Evolutionary conservation across 2,888 invertebrate species (phyloP).

Genomic region (Xestobium rufovillosum): DNA sequence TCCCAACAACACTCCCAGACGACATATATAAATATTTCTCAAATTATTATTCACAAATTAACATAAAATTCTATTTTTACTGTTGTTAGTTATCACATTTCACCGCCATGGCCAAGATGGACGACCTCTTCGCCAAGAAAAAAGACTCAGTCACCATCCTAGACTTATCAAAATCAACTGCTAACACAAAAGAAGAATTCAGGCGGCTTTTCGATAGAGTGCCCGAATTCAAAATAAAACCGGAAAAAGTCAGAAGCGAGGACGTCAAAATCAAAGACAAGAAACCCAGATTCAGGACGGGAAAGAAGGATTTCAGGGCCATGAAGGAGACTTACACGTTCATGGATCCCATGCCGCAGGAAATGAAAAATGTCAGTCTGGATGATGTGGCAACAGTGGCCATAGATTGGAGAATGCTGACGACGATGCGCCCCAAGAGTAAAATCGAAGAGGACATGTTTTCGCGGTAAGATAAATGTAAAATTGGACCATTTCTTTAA

Average conservation of each 20-base stretch:
- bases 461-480: slow-evolving; percentile 55
- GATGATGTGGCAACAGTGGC: slow-evolving; percentile 75
- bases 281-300: slow-evolving; percentile 66
- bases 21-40: too few species aligned
- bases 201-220: slow-evolving; percentile 76
- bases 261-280: slow-evolving; percentile 70
- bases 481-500: too few species aligned
- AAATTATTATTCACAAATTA: too few species aligned
- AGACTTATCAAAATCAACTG: slow-evolving; percentile 73
- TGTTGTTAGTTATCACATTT: too few species aligned
- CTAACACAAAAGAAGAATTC: slow-evolving; percentile 75
- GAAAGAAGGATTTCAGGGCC: slow-evolving; percentile 62
- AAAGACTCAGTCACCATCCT: slow-evolving; percentile 77
- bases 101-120: slow-evolving; percentile 68
- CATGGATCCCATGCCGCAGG: slow-evolving; percentile 73
- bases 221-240: slow-evolving; percentile 82
- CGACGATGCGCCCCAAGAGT: slow-evolving; percentile 74
- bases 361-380: slow-evolving; percentile 69
- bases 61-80: too few species aligned
- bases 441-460: slow-evolving; percentile 83
- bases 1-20: too few species aligned
- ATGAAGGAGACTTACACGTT: slow-evolving; percentile 57
- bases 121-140: slow-evolving; percentile 77
- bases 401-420: slow-evolving; percentile 91
- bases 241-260: slow-evolving; percentile 73